phyloP scores from a whole-genome alignment of 1,140 invertebrate species.

The Scaptodrosophila lebanonensis region DNA sequence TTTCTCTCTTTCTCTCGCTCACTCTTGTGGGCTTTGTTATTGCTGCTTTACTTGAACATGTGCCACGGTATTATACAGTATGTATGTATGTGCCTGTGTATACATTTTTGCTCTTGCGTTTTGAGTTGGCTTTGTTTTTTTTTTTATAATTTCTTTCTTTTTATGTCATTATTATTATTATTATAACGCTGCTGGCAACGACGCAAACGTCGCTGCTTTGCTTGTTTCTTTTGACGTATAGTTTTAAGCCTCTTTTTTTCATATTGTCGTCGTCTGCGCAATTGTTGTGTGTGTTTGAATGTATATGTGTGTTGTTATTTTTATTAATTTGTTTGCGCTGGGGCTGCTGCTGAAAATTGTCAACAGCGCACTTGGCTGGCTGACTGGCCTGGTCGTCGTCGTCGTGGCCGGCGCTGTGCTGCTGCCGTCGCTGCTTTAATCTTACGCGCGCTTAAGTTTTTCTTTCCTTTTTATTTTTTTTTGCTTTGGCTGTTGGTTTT shows the following conservation, averaged over 20 bases:
- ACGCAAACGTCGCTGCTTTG: conserved; percentile 28
- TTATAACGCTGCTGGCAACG: conserved; percentile 48
- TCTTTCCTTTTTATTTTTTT: conserved; percentile 6
- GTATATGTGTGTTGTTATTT: conserved; percentile 52
- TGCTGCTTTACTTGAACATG: conserved; percentile 18
- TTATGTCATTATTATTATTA: conserved; percentile 54
- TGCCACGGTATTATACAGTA: conserved; percentile 6
- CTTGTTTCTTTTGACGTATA: conserved; percentile 46
- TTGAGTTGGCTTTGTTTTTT: conserved; percentile 11
- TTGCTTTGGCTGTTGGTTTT: conserved; percentile 11
- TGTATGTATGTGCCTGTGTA: conserved; percentile 34
- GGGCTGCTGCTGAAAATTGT: conserved; percentile 46
- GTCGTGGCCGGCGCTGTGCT: conserved; percentile 13
- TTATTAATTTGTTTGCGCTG: conserved; percentile 59
- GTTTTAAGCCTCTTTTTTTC: conserved; percentile 42
- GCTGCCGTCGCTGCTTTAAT: conserved; percentile 55
- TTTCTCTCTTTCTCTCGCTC: conserved; percentile 8
- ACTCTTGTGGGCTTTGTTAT: conserved; percentile 29
- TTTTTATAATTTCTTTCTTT: conserved; percentile 40
- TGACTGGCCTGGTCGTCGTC: conserved; percentile 12
- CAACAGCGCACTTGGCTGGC: conserved; percentile 38
- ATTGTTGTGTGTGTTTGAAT: conserved; percentile 6
- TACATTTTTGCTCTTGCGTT: conserved; percentile 35
- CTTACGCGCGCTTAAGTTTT: conserved; percentile 69
- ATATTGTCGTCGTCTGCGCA: conserved; percentile 35